These are phyloP conservation scores for Prionailurus viverrinus DNA, from an alignment of 2,113 vertebrate species.

Conservation along the genomic window DNA sequence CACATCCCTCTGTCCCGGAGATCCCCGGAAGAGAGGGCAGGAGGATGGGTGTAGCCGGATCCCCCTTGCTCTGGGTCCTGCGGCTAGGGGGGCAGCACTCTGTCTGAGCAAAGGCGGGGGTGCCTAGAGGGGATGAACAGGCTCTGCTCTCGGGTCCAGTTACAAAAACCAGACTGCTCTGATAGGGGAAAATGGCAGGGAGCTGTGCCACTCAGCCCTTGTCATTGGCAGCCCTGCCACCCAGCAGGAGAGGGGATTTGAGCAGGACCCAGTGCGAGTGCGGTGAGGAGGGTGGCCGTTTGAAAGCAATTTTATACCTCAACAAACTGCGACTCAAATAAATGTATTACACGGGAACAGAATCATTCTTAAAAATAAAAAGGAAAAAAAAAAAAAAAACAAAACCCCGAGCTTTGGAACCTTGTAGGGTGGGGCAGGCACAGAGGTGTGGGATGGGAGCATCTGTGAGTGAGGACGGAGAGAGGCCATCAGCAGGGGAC, in stretches of 20 bases:
- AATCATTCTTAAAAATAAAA: slow-evolving; percentile 2
- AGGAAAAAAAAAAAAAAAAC: not conserved
- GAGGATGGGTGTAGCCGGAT: rapidly evolving
- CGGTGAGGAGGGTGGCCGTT: not conserved
- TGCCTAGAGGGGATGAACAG: not conserved
- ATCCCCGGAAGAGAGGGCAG: not conserved
- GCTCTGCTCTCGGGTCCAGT: too few species aligned
- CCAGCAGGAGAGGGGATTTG: not conserved
- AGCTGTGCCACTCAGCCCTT: not conserved
- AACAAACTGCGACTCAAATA: not conserved
- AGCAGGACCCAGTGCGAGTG: not conserved
- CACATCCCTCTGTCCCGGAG: not conserved
- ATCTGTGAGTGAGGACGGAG: not conserved
- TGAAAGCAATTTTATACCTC: not conserved
- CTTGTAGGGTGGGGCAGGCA: not conserved
- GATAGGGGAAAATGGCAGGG: not conserved
- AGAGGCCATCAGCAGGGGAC: not conserved
- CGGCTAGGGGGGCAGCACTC: not conserved
- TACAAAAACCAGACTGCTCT: not conserved
- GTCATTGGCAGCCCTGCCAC: not conserved
- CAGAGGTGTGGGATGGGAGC: not conserved
- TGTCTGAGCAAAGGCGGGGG: not conserved
- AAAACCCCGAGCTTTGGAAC: not conserved
- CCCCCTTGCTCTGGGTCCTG: not conserved
- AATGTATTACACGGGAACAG: not conserved